Evolutionary conservation across 2,797 vertebrate genomes (phyloP), one percentile per base, ranked within the genome.

Genomic region (Parambassis ranga): DNA sequence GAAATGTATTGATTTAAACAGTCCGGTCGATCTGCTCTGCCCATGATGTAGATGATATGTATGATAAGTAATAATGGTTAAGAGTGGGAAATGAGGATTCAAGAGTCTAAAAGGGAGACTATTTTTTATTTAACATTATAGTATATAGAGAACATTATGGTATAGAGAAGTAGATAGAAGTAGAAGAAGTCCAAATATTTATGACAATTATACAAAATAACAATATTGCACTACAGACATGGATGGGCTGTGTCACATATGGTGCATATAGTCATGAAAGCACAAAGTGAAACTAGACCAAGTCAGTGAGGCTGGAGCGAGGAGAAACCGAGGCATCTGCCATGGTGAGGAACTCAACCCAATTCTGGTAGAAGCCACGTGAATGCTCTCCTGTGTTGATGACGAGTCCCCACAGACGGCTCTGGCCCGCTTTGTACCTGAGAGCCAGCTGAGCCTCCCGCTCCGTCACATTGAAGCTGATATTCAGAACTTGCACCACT

Each of bases 391-490:
- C 95, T 0, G 94, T 93, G 87, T 95, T 92, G 22, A 96, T 69
- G 13, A 94, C 88, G 4, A 97, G 91, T n/a, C 97, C 96, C 1
- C 92, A 94, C 58, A 96, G 87, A 18, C 92, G 90, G 4, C 92
- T 92, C 71, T 83, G 93, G 24, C 94, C 95, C 0, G 81, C 92
- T 84, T 94, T 94, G 87, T 94, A 94, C 62, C 95, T 93, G 49
- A 96, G 91, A 67, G 97, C 96, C 68, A 95, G 86, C 57, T 93
- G 94, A 24, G 93, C 93, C 88, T 98, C 97, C 10, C 96, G 92
- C 87, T 98, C 96, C 0, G 98, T 99, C 89, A 98, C 92, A 0
- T 99, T 98, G 89, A 93, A 94, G 89, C 96, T 98, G 93, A 99
- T 93, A 65, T 98, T 98, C 46, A 98, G 79, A 13, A 98, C 81